phyloP scores from a whole-genome alignment of 2,113 vertebrate genomes.

The Nymphicus hollandicus region DNA sequence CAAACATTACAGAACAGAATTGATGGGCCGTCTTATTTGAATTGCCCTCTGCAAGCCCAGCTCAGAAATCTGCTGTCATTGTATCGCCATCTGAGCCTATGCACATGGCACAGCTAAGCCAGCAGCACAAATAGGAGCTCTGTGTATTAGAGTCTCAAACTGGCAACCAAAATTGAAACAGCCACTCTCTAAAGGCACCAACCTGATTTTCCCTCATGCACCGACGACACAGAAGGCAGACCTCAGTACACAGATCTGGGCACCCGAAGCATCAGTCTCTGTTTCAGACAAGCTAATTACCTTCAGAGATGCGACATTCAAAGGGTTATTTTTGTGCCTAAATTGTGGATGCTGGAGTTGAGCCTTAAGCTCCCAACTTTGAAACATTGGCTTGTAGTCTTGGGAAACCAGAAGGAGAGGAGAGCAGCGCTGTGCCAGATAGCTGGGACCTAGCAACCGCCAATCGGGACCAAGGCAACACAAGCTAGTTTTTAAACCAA shows the following conservation, averaged over 20 bases:
- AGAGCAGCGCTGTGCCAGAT: background rate
- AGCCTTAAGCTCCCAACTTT: background rate
- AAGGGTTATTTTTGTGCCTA: background rate
- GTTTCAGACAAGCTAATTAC: background rate
- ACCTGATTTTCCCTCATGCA: background rate
- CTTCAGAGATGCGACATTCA: background rate
- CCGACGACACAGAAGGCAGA: background rate
- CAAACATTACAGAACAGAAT: constrained; percentile 9
- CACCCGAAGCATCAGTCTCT: background rate
- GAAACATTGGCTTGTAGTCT: background rate
- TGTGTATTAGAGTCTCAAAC: background rate
- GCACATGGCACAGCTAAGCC: background rate
- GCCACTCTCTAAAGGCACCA: background rate
- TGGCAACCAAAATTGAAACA: background rate
- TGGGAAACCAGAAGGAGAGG: background rate
- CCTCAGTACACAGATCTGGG: background rate
- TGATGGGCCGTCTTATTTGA: background rate
- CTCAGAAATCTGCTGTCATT: background rate
- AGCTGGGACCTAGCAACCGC: background rate
- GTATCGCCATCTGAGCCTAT: background rate
- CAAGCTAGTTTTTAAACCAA: background rate
- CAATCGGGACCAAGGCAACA: background rate
- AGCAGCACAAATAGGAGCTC: background rate
- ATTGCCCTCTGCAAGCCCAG: background rate
- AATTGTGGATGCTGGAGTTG: background rate